These are phyloP conservation scores for Budorcas taxicolor DNA, from an alignment of 2,113 vertebrate species.

Conservation along the genomic window DNA sequence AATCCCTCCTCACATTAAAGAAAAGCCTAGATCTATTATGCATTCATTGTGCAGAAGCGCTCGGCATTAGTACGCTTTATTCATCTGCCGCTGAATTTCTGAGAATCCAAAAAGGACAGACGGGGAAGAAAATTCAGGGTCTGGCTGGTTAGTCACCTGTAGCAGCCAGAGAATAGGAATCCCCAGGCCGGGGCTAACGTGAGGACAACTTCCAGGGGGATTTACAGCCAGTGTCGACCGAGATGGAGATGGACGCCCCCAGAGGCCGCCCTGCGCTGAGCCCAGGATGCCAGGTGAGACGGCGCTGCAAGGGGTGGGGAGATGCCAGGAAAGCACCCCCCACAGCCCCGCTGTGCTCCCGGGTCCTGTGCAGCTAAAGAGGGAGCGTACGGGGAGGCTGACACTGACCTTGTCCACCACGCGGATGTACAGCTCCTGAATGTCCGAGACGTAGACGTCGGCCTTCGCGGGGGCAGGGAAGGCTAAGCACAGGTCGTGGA, in stretches of 20 bases:
- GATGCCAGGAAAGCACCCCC: neutral
- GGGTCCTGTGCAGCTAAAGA: neutral
- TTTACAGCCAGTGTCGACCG: neutral
- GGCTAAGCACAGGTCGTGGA: constrained; percentile 93
- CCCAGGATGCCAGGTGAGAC: rapidly evolving
- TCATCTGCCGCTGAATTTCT: neutral
- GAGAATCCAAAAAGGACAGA: neutral
- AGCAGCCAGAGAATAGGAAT: neutral
- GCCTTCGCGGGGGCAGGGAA: constrained; percentile 88
- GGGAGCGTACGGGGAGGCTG: rapidly evolving
- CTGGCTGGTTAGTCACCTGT: neutral
- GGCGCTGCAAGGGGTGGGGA: neutral
- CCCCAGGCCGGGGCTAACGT: neutral
- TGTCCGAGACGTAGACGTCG: constrained; percentile 87
- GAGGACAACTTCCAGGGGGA: neutral
- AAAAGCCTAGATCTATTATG: neutral
- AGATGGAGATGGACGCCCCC: neutral
- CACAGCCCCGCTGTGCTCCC: rapidly evolving
- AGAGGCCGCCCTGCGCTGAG: neutral
- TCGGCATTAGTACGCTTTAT: neutral
- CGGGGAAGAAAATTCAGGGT: neutral
- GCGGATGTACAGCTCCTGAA: constrained; percentile 89
- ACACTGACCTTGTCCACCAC: constrained; percentile 95
- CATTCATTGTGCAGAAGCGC: neutral
- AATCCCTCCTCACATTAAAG: neutral